These are phyloP conservation scores for Cryptophagus acutangulus DNA, from an alignment of 2,888 invertebrate species.

Conservation along the genomic window DNA sequence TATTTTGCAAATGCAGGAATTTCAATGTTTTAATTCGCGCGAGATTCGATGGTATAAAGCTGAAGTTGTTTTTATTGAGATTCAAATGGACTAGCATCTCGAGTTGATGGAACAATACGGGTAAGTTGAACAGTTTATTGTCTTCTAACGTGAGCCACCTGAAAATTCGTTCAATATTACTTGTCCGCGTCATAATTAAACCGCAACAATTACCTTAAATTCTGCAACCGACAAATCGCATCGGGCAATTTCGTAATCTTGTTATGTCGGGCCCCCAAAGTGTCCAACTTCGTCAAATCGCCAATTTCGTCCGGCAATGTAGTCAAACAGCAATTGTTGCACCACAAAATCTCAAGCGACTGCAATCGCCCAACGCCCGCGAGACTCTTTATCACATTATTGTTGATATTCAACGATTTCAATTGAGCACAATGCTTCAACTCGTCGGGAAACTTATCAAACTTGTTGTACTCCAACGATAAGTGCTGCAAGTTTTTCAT, in stretches of 20 bases:
- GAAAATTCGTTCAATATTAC: constrained; percentile 27
- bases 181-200: too few species aligned
- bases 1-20: constrained; percentile 39
- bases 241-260: constrained; percentile 54
- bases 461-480: constrained; percentile 62
- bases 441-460: constrained; percentile 57
- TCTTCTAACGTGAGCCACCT: constrained; percentile 65
- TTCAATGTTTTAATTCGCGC: constrained; percentile 36
- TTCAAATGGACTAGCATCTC: constrained; percentile 59
- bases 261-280: constrained; percentile 64
- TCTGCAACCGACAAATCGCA: constrained; percentile 53
- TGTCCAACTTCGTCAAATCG: constrained; percentile 56
- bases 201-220: constrained; percentile 49
- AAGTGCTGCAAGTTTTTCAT: constrained; percentile 57
- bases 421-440: constrained; percentile 57
- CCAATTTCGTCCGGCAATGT: constrained; percentile 59
- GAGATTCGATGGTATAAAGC: constrained; percentile 49
- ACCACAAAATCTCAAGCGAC: constrained; percentile 62
- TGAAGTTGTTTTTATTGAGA: constrained; percentile 54
- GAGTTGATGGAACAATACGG: constrained; percentile 52
- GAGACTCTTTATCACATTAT: constrained; percentile 57
- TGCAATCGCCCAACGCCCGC: constrained; percentile 58
- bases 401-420: constrained; percentile 61
- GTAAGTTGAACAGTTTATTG: constrained; percentile 54
- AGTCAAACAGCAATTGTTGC: constrained; percentile 56